Evolutionary conservation across 2,113 vertebrate species (phyloP).

Genomic region (Peromyscus maniculatus): DNA sequence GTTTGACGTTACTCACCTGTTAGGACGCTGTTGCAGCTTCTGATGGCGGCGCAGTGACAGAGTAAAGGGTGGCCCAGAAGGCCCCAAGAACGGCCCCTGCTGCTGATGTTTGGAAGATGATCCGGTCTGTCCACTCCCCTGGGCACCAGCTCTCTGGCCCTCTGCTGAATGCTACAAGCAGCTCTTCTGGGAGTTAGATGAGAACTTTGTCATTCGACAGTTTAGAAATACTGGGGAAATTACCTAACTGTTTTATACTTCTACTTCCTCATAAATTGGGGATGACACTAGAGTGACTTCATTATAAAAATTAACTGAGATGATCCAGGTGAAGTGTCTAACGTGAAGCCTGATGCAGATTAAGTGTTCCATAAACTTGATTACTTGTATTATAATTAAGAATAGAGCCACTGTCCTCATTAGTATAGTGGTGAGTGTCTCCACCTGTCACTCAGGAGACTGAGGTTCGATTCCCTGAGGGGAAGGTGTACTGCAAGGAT

Average conservation of each 20-base stretch:
- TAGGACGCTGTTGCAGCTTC: not conserved
- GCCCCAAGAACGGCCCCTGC: not conserved
- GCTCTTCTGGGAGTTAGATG: not conserved
- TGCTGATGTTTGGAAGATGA: not conserved
- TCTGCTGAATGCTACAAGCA: not conserved
- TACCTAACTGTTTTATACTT: not conserved
- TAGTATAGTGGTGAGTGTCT: not conserved
- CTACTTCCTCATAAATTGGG: not conserved
- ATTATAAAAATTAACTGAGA: slow-evolving; percentile 21
- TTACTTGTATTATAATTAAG: slow-evolving; percentile 29
- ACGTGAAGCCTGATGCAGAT: not conserved
- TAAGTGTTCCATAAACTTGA: not conserved
- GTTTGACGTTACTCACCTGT: not conserved
- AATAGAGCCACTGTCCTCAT: not conserved
- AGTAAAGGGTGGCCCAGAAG: not conserved
- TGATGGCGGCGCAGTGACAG: not conserved
- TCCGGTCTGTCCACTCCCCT: rapidly evolving
- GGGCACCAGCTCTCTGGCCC: not conserved
- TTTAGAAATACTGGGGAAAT: not conserved
- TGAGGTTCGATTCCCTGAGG: not conserved
- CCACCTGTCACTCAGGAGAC: not conserved
- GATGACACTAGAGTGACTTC: not conserved
- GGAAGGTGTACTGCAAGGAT: not conserved
- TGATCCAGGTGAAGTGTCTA: not conserved
- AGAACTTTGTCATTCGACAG: not conserved